Evolutionary conservation across 2,888 invertebrate genomes (phyloP), one percentile per base, ranked within the genome.

Genomic region (Archips xylosteana): DNA sequence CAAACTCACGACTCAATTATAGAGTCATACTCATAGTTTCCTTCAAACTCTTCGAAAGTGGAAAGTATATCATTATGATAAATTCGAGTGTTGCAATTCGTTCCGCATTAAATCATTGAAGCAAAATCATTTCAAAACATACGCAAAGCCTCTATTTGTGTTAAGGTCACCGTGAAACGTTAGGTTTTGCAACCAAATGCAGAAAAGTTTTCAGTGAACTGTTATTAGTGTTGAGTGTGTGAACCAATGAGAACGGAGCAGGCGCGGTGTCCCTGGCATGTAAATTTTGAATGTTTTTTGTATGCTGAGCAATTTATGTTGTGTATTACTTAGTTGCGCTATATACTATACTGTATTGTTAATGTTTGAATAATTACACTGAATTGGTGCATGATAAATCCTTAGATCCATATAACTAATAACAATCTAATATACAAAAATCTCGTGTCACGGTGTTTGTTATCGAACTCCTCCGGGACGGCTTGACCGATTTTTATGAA

Each of bases 81-180:
- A 51, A 51, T 60, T 60, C 8, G 3, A 12, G 12, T 82, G 79
- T 79, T 63, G 80, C 75, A 84, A 83, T 63, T 70, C 78, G 82
- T 81, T 80, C 80, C 79, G 78, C 80, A 77, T 77, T 81, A 76
- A 78, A 68, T 75, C 70, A 76, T 79, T 68, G 77, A 79, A 79
- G 77, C 76, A 79, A 59, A 79, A 78, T 67, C 60, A 70, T 84
- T 84, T 78, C 82, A 77, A 77, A 79, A 79, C 75, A 57, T 71
- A 77, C 75, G 65, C 70, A 70, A 73, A 78, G 75, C 74, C 51
- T 70, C 51, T 65, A 70, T 79, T 72, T 77, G 75, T 79, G 79
- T 76, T 79, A 79, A 79, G 80, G 80, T 78, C 76, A 77, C 36
- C 59, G 74, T 61, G 74, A 74, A 70, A 64, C 57, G n/a, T 62